These are phyloP conservation scores for Aselliscus stoliczkanus DNA, from an alignment of 2,797 vertebrate genomes.

Conservation along the genomic window DNA sequence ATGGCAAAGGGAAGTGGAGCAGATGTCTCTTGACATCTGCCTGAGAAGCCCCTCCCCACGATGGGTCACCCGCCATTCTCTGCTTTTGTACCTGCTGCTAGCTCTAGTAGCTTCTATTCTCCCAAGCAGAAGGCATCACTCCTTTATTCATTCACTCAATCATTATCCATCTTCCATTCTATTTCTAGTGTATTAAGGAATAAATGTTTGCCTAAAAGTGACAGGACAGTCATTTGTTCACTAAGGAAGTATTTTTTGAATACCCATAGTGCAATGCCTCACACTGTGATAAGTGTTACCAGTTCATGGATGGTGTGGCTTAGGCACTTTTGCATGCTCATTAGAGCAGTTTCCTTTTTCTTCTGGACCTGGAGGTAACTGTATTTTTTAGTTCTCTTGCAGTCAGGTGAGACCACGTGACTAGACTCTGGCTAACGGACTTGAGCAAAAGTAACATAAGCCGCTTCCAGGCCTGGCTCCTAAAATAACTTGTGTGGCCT, in stretches of 20 bases:
- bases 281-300: neutral
- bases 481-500: neutral
- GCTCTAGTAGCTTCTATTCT: neutral
- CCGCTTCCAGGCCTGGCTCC: neutral
- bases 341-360: neutral
- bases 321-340: neutral
- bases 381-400: neutral
- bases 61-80: neutral
- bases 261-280: neutral
- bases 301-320: neutral
- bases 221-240: neutral
- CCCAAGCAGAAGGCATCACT: neutral
- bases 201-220: neutral
- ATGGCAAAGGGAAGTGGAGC: neutral
- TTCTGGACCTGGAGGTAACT: neutral
- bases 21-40: neutral
- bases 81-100: neutral
- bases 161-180: neutral
- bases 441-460: neutral
- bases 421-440: neutral
- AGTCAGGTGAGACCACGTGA: neutral
- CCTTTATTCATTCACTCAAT: neutral
- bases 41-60: neutral
- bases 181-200: neutral
- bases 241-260: neutral